Evolutionary conservation across 2,888 invertebrate species (phyloP).

Genomic region (Flabesymbios commensalis): DNA sequence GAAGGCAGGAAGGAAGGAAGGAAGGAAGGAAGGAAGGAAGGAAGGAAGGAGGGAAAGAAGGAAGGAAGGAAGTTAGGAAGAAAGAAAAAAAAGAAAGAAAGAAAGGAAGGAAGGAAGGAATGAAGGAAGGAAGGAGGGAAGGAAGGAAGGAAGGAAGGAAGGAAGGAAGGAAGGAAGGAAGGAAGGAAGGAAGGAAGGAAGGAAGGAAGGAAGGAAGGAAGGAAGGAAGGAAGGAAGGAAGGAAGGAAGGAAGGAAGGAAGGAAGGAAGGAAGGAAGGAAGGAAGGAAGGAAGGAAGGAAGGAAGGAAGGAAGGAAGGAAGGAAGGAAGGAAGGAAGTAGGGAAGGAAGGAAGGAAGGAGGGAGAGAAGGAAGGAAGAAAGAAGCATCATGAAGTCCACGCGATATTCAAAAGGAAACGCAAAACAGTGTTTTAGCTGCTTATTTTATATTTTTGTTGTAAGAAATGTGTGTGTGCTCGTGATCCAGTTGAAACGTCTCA

Average conservation of each 20-base stretch:
- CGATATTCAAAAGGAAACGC: too few species aligned
- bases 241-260: constrained; percentile 30
- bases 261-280: constrained; percentile 34
- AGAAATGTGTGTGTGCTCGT: too few species aligned
- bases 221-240: constrained; percentile 33
- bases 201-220: constrained; percentile 31
- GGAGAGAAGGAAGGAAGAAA: constrained; percentile 16
- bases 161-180: constrained; percentile 23
- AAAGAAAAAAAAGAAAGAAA: background rate
- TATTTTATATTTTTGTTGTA: too few species aligned
- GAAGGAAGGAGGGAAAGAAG: background rate
- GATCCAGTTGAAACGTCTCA: too few species aligned
- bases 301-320: constrained; percentile 37
- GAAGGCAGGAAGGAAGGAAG: background rate
- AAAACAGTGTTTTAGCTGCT: too few species aligned
- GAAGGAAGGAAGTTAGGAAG: too few species aligned
- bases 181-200: constrained; percentile 32
- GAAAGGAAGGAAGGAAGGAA: background rate
- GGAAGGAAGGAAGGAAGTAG: constrained; percentile 33
- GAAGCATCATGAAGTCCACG: too few species aligned
- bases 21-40: background rate
- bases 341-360: constrained; percentile 22
- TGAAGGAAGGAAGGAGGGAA: background rate
- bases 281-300: constrained; percentile 35
- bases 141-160: background rate